Base-by-base conservation (phyloP, 2,113 vertebrate species). In the zebrafish (Danio rerio) region DNA sequence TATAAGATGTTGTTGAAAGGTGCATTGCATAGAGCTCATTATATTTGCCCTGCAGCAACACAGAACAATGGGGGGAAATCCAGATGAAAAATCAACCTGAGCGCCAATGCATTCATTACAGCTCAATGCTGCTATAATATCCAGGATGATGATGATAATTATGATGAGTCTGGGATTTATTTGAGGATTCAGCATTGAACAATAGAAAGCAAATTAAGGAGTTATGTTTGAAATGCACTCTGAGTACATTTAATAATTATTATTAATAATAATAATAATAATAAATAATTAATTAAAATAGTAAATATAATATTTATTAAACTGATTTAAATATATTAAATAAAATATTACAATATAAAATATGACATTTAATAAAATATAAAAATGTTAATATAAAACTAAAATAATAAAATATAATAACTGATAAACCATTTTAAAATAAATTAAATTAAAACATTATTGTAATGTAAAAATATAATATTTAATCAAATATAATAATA, bases 1-100 rank as follows among this genome's bases (percentile, higher is more conserved):
- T 72, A 55, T 72, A 77, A 58, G 15, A 50, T 40, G 58, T 16
- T 66, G 81, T 52, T 82, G 72, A 84, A 71, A 81, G 71, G 47
- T 81, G 71, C 71, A 73, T 31, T 70, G 73, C 58, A 49, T 68
- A 8, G n/a, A 8, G 63, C 50, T 77, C 56, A 71, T 77, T 78
- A 63, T 42, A 59, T 42, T 7, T 78, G 16, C 43, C 59, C 55
- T 40, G n/a, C 42, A 66, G 66, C 47, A 63, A 49, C 65, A 65
- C 49, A 18, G 66, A 65, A 53, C 58, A 31, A 31, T 53, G 12
- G 18, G 50, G 74, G 73, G 62, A 31, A 16, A 56, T 42, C 42
- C 63, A 70, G n/a, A 75, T 1, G 40, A 11, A 53, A 71, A 55
- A 18, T 16, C 16, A 76, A 49, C 13, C 53, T 6, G 12, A 50